These are phyloP conservation scores for Linnaemya vulpina DNA, from an alignment of 2,888 invertebrate species.

Conservation along the genomic window DNA sequence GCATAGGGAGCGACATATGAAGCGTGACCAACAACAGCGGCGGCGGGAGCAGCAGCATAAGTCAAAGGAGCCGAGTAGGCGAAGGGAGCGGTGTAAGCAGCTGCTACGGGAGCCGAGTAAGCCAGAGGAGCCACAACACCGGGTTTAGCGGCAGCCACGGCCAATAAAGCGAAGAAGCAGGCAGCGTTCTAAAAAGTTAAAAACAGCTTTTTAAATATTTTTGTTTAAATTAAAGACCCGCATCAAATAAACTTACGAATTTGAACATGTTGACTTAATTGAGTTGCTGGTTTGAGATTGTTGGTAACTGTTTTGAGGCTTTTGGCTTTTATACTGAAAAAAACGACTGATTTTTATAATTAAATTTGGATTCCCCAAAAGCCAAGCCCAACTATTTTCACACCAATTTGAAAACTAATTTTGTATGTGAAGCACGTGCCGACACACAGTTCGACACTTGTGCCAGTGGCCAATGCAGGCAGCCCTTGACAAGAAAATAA, in stretches of 20 bases:
- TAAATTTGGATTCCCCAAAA: neutral
- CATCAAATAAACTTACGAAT: conserved; percentile 75
- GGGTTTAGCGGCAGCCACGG: conserved; percentile 65
- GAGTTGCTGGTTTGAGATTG: conserved; percentile 49
- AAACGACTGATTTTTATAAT: neutral
- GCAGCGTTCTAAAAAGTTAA: conserved; percentile 74
- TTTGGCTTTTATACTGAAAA: conserved; percentile 42
- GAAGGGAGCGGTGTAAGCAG: conserved; percentile 54
- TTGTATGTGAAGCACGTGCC: conserved; percentile 8
- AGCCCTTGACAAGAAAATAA: conserved; percentile 2
- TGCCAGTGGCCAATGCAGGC: neutral
- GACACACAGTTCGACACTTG: neutral
- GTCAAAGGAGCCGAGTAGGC: conserved; percentile 61
- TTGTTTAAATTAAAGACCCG: neutral
- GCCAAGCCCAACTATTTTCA: neutral
- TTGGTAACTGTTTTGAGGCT: neutral
- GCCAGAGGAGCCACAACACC: conserved; percentile 66
- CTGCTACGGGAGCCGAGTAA: conserved; percentile 66
- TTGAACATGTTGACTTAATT: conserved; percentile 77
- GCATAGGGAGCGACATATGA: conserved; percentile 79
- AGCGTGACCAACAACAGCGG: conserved; percentile 75
- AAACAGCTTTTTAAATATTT: neutral
- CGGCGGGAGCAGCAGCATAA: conserved; percentile 60
- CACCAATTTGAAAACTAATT: neutral
- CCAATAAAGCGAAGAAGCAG: conserved; percentile 79